Evolutionary conservation across 1,140 invertebrate genomes (phyloP), one percentile per base, ranked within the genome.

Genomic region (Matsumurasca onukii): DNA sequence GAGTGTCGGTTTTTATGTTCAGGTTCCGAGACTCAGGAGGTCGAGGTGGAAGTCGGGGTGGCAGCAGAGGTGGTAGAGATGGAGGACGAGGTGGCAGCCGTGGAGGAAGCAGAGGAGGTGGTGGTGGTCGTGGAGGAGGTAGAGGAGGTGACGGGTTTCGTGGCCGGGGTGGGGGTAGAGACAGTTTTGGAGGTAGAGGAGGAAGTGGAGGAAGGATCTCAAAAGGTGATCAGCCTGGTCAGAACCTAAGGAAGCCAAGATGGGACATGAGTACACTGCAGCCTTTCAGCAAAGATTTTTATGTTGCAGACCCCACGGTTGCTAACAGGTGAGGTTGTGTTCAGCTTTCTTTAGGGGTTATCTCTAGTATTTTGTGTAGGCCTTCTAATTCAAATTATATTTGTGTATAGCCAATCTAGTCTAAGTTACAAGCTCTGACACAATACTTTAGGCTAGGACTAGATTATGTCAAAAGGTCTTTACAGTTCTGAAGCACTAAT

Each of bases 251-350:
- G 3, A 94, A 93, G 77, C 93, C 94, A 5, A 85, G 85, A 67
- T 98, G 95, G 94, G 92, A 95, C 72, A 77, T 90, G 70, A 78
- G 79, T 22, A 76, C 90, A 67, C 79, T 98, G 27, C 86, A 89
- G 71, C 88, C 90, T 34, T 97, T 98, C 78, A 84, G 90, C 68
- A 98, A 98, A 81, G 91, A 97, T 80, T 94, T 98, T 76, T 98
- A 98, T 78, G 83, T 88, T 68, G 92, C 94, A 59, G 91, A 94
- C 79, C 84, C 86, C 2, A 89, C 90, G 81, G 89, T 93, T 20
- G 76, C 89, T 45, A 86, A 83, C 39, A 85, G 91, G 72, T 69
- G 12, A 86, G 67, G 67, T 97, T 94, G 94, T 91, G 94, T n/a
- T 65, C 81, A 77, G 69, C 81, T 81, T 77, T 86, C 86, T 22